These are phyloP conservation scores for Glossosoma conforme DNA, from an alignment of 1,140 invertebrate species.

Conservation along the genomic window DNA sequence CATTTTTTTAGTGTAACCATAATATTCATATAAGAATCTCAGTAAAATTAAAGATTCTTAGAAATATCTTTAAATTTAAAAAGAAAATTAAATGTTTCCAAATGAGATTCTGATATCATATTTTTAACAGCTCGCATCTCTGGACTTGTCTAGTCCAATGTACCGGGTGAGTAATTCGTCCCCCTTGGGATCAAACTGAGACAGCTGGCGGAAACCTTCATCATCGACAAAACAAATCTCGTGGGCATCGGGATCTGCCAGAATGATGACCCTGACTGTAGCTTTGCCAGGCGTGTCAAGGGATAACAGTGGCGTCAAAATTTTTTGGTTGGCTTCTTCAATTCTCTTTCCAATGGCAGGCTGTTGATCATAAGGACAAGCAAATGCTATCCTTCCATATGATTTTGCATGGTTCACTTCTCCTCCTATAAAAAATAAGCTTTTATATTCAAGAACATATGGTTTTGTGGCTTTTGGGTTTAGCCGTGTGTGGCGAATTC, in stretches of 20 bases:
- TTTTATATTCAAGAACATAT: background rate
- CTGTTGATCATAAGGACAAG: slow-evolving; percentile 73
- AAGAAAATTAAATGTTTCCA: no score
- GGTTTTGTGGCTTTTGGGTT: background rate
- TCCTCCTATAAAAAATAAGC: slow-evolving; percentile 44
- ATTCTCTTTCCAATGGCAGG: slow-evolving; percentile 70
- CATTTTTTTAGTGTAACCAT: no score
- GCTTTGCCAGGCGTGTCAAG: slow-evolving; percentile 96
- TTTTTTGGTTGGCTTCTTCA: slow-evolving; percentile 65
- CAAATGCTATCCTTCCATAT: slow-evolving; percentile 93
- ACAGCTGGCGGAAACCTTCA: slow-evolving; percentile 86
- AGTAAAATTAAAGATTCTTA: no score
- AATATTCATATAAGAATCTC: no score
- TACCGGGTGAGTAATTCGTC: slow-evolving; percentile 74
- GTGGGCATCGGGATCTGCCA: slow-evolving; percentile 94
- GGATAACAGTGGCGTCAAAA: slow-evolving; percentile 82
- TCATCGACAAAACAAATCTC: slow-evolving; percentile 99
- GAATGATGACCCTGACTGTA: slow-evolving; percentile 90
- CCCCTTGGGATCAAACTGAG: slow-evolving; percentile 78
- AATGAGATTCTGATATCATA: no score
- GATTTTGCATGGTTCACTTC: slow-evolving; percentile 81
- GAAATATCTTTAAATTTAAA: no score
- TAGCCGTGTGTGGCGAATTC: background rate
- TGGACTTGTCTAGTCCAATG: slow-evolving; percentile 65
- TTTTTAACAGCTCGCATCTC: slow-evolving; percentile 36